phyloP scores from a whole-genome alignment of 2,797 vertebrate species.

The Hyperoplus immaculatus region DNA sequence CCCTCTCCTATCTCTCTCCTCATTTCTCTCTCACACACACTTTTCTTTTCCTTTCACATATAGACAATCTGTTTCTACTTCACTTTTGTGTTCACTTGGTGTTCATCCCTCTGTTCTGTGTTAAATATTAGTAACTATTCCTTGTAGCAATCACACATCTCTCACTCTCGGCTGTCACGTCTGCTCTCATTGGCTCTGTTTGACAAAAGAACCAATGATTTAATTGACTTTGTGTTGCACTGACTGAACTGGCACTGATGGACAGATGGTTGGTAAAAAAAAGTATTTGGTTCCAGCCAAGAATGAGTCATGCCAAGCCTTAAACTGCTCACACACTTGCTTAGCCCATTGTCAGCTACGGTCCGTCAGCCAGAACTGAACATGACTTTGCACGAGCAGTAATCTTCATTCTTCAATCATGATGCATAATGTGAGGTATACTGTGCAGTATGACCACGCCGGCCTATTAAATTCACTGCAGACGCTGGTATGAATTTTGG shows the following conservation, averaged over 20 bases:
- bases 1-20: slow-evolving; percentile 1
- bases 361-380: slow-evolving; percentile 56
- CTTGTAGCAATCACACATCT: slow-evolving; percentile 42
- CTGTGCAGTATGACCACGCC: slow-evolving; percentile 19
- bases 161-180: slow-evolving; percentile 56
- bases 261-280: slow-evolving; percentile 74
- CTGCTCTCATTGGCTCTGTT: slow-evolving; percentile 51
- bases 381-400: slow-evolving; percentile 53
- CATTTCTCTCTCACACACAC: slow-evolving; percentile 15
- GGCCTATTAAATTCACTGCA: slow-evolving; percentile 11
- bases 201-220: slow-evolving; percentile 59
- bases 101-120: slow-evolving; percentile 7
- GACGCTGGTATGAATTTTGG: not conserved
- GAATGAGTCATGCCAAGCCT: slow-evolving; percentile 65
- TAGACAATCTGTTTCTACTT: slow-evolving; percentile 36
- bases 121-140: slow-evolving; percentile 39
- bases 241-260: slow-evolving; percentile 73
- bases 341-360: slow-evolving; percentile 64
- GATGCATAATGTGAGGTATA: slow-evolving; percentile 43
- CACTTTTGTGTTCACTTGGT: slow-evolving; percentile 29
- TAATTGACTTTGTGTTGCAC: slow-evolving; percentile 70
- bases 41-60: slow-evolving; percentile 21
- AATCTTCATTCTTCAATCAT: slow-evolving; percentile 47
- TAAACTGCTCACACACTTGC: slow-evolving; percentile 63
- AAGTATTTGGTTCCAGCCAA: slow-evolving; percentile 64